Conservation (phyloP, 2,888 invertebrate species). For the Plagodis dolabraria region DNA sequence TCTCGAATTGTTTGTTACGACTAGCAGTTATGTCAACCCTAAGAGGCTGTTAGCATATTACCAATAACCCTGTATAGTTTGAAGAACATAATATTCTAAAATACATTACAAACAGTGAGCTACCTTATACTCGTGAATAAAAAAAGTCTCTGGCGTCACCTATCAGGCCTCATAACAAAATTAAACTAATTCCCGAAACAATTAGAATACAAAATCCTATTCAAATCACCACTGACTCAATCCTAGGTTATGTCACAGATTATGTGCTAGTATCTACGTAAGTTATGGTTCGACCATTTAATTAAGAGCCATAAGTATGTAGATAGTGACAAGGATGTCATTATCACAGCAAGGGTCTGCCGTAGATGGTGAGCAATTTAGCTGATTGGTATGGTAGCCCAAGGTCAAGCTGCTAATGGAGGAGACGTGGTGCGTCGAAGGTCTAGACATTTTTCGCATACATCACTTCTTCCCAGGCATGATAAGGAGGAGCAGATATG, state of each 20-base stretch:
- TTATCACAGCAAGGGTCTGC: conserved; percentile 60
- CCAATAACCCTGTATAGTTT: too few relatives aligned
- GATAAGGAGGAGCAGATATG: too few relatives aligned
- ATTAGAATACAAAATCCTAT: conserved; percentile 38
- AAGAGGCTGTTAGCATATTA: too few relatives aligned
- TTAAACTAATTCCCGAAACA: conserved; percentile 11
- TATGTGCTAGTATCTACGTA: background rate
- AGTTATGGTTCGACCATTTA: conserved; percentile 49
- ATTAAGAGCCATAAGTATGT: conserved; percentile 65
- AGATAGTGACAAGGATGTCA: conserved; percentile 67
- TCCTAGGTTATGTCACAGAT: conserved; percentile 2
- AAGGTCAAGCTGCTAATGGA: conserved; percentile 66
- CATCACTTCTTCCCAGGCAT: too few relatives aligned
- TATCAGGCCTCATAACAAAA: conserved; percentile 7
- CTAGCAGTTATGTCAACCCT: too few relatives aligned
- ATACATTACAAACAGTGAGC: too few relatives aligned
- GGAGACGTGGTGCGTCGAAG: conserved; percentile 56
- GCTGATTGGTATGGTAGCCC: conserved; percentile 66
- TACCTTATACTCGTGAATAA: too few relatives aligned
- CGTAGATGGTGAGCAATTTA: conserved; percentile 77
- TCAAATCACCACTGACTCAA: conserved; percentile 43
- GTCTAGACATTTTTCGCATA: conserved; percentile 24
- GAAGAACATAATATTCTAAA: too few relatives aligned
- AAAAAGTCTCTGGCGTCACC: background rate
- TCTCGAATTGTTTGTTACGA: too few relatives aligned